These are phyloP conservation scores for Cynodonichthys magdalenae DNA, from an alignment of 2,797 vertebrate genomes.

Conservation along the genomic window DNA sequence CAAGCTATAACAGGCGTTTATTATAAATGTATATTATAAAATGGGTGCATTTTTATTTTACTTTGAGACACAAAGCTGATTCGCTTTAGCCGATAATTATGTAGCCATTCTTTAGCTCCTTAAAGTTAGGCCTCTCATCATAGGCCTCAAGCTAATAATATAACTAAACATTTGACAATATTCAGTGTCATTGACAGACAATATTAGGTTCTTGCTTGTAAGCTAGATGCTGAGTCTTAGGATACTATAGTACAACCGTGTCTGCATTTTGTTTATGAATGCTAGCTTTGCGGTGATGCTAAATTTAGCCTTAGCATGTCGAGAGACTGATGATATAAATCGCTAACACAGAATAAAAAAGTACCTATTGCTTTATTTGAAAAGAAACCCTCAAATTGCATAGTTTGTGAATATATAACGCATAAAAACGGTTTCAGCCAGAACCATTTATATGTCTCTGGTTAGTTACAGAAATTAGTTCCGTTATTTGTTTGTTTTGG, in stretches of 20 bases:
- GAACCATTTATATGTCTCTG: too few species aligned
- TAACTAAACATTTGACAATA: neutral
- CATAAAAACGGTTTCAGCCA: too few species aligned
- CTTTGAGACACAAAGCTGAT: neutral
- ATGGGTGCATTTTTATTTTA: neutral
- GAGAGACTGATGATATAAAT: neutral
- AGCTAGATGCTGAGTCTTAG: too few species aligned
- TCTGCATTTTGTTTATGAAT: neutral
- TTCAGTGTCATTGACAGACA: fast-evolving
- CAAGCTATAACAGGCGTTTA: neutral
- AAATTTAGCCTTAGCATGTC: constrained; percentile 9
- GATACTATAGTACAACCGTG: neutral
- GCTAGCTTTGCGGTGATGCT: constrained; percentile 16
- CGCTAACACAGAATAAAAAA: neutral
- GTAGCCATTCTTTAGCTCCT: neutral
- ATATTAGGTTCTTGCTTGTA: fast-evolving
- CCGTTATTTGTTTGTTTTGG: too few species aligned
- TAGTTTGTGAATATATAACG: too few species aligned
- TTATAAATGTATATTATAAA: neutral
- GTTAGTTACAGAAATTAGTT: too few species aligned
- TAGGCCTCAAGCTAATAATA: constrained; percentile 32
- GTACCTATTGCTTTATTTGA: neutral
- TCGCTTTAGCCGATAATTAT: neutral
- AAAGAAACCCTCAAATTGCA: neutral
- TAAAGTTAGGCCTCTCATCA: constrained; percentile 50